phyloP scores from a whole-genome alignment of 2,113 vertebrate genomes.

The Himantopus leucocephalus region DNA sequence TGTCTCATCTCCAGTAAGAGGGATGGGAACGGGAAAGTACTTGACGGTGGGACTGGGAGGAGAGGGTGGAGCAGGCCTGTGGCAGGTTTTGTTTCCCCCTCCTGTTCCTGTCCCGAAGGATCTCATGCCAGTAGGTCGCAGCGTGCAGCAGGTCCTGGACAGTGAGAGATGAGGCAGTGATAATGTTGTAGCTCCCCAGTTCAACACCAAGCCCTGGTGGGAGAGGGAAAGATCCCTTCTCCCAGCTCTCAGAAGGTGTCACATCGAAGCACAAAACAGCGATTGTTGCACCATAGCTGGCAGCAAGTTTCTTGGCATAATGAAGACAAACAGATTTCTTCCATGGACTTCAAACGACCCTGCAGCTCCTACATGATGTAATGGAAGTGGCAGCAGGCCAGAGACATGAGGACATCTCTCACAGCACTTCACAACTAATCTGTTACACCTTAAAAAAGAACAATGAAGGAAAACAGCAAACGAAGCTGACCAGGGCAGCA shows the following conservation, averaged over 20 bases:
- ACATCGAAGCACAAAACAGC: fast-evolving
- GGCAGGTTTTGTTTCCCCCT: background rate
- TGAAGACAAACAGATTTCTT: background rate
- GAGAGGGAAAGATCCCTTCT: background rate
- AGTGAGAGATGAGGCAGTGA: background rate
- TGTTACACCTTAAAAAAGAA: background rate
- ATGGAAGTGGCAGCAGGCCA: background rate
- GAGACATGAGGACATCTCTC: background rate
- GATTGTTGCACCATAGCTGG: background rate
- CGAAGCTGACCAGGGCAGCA: background rate
- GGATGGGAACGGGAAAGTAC: background rate
- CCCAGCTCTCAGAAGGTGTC: background rate
- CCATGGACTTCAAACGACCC: background rate
- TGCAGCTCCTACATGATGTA: background rate
- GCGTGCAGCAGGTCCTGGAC: background rate
- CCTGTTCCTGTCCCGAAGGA: fast-evolving
- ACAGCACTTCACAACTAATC: background rate
- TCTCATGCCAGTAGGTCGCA: background rate
- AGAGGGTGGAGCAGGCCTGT: background rate
- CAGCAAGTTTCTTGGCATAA: background rate
- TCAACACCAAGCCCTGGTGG: fast-evolving
- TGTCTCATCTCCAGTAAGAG: background rate
- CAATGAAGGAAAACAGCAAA: background rate
- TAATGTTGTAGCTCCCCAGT: background rate
- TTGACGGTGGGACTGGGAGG: background rate